These are phyloP conservation scores for Heteronetta atricapilla DNA, from an alignment of 2,113 vertebrate genomes.

Conservation along the genomic window DNA sequence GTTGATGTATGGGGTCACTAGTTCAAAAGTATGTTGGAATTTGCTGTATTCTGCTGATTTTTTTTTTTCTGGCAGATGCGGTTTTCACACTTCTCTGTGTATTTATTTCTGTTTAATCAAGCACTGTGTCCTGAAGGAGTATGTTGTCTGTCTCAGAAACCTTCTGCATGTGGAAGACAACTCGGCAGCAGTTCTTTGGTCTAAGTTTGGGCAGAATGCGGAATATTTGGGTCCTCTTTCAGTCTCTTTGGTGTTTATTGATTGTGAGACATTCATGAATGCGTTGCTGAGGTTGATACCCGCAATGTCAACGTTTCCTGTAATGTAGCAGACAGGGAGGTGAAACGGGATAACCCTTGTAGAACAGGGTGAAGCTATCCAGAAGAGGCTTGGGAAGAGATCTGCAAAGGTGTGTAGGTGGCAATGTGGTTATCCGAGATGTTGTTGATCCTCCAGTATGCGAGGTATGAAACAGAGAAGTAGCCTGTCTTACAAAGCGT, in stretches of 20 bases:
- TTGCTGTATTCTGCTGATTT: neutral
- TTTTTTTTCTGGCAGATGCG: neutral
- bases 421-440: neutral
- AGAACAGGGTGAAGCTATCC: neutral
- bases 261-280: neutral
- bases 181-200: neutral
- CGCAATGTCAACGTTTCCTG: neutral
- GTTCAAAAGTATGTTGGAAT: neutral
- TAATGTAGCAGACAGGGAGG: neutral
- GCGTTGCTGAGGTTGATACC: neutral
- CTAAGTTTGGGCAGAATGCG: neutral
- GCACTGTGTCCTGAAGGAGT: neutral
- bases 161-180: neutral
- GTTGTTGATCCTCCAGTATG: neutral
- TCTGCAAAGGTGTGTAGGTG: neutral
- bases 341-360: neutral
- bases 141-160: neutral
- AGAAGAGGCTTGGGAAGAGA: neutral
- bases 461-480: too few relatives aligned
- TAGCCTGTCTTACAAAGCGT: neutral
- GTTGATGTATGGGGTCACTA: neutral
- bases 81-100: neutral
- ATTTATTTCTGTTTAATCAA: neutral
- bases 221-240: neutral
- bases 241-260: neutral